Evolutionary conservation across 2,888 invertebrate genomes (phyloP).

Genomic region (Galeruca laticollis): DNA sequence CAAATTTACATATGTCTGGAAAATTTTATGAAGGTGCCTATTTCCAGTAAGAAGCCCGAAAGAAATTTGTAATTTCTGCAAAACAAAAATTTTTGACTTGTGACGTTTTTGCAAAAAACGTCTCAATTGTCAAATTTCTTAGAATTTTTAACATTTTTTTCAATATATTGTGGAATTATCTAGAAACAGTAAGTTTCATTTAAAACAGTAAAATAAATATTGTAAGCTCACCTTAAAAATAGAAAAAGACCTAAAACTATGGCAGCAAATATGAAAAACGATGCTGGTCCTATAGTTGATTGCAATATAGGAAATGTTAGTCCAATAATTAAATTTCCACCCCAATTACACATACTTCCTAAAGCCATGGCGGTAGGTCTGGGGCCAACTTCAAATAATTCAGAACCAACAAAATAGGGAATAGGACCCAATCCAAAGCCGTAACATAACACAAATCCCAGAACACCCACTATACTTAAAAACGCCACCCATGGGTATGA

Average conservation of each 20-base stretch:
- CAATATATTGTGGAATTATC: too few species aligned
- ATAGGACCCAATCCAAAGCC: constrained; percentile 89
- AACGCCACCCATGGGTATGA: constrained; percentile 77
- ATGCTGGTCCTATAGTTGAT: constrained; percentile 75
- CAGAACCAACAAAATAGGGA: constrained; percentile 88
- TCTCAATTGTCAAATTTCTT: too few species aligned
- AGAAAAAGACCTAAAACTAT: constrained; percentile 70
- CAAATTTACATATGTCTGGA: too few species aligned
- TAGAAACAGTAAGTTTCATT: too few species aligned
- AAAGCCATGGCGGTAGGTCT: constrained; percentile 88
- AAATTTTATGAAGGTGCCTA: too few species aligned
- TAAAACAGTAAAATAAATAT: too few species aligned
- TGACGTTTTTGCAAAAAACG: too few species aligned
- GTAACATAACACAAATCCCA: constrained; percentile 83
- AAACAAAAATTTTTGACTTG: too few species aligned
- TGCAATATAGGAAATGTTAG: constrained; percentile 80
- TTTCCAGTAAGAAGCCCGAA: too few species aligned
- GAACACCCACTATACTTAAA: constrained; percentile 77
- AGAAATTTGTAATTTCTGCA: too few species aligned
- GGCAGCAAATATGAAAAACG: constrained; percentile 80
- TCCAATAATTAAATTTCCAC: constrained; percentile 87
- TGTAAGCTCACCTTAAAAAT: constrained; percentile 72
- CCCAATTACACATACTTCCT: constrained; percentile 90
- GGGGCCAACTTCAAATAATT: constrained; percentile 86
- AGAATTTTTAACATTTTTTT: too few species aligned